These are phyloP conservation scores for Sphaerophoria taeniata DNA, from an alignment of 2,888 invertebrate genomes.

Conservation along the genomic window DNA sequence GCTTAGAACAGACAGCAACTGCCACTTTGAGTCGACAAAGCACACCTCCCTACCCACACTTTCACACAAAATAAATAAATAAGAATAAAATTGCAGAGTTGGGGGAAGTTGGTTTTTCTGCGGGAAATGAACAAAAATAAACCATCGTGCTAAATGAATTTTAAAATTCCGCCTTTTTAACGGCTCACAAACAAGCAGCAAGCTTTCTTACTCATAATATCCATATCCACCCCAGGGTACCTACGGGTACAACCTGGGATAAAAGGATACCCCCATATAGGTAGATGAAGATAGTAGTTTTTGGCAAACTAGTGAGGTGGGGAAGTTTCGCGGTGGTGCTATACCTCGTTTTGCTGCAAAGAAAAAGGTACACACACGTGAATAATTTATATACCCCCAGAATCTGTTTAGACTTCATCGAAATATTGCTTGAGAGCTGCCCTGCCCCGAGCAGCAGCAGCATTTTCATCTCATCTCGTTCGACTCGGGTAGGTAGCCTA, in stretches of 20 bases:
- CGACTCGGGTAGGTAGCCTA: background rate
- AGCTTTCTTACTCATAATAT: background rate
- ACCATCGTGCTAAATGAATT: conserved; percentile 60
- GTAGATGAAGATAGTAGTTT: conserved; percentile 2
- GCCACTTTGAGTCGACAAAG: conserved; percentile 10
- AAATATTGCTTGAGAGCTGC: background rate
- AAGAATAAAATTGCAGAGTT: conserved; percentile 14
- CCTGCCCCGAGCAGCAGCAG: conserved; percentile 39
- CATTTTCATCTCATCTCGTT: conserved; percentile 44
- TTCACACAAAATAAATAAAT: background rate
- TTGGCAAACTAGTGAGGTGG: conserved; percentile 25
- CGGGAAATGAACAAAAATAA: conserved; percentile 51
- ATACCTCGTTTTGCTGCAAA: background rate
- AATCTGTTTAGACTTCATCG: conserved; percentile 63
- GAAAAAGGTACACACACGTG: conserved; percentile 60
- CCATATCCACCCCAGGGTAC: conserved; percentile 22
- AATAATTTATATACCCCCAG: conserved; percentile 67
- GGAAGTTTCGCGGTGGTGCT: conserved; percentile 18
- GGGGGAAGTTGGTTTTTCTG: conserved; percentile 30
- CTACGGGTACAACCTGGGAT: background rate
- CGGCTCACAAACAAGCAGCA: conserved; percentile 38
- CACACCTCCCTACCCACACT: background rate
- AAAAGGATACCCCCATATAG: conserved; percentile 14
- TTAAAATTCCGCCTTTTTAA: conserved; percentile 64
- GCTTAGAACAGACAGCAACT: conserved; percentile 35